Conservation (phyloP, 2,113 vertebrate genomes). For the Myiopsitta monachus region DNA sequence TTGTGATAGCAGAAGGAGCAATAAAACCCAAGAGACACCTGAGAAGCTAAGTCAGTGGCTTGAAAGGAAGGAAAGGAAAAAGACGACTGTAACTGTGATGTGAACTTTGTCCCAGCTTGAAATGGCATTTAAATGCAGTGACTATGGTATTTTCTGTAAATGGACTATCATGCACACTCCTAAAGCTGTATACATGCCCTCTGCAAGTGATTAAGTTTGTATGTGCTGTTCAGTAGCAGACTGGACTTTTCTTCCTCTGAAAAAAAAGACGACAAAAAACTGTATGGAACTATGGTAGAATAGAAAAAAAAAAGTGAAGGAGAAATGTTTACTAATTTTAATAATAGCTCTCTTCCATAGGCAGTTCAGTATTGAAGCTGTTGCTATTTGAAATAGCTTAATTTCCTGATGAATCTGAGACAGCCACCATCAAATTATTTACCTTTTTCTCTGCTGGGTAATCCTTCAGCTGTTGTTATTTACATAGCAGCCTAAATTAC, state of each 20-base stretch:
- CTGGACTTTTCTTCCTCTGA: neutral
- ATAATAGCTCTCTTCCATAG: neutral
- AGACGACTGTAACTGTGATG: neutral
- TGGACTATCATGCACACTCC: neutral
- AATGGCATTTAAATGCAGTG: neutral
- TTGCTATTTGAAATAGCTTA: neutral
- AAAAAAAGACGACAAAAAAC: neutral
- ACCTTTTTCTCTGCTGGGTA: neutral
- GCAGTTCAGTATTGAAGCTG: neutral
- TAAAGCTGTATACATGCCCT: neutral
- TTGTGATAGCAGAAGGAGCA: neutral
- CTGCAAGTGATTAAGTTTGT: neutral
- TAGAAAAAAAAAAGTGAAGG: neutral
- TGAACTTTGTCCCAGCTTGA: constrained; percentile 10
- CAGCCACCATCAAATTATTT: neutral
- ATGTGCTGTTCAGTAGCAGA: neutral
- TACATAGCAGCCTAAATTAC: neutral
- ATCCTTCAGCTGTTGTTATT: constrained; percentile 8
- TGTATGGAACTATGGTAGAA: neutral
- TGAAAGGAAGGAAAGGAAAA: neutral
- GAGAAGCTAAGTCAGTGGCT: neutral
- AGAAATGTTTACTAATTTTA: neutral
- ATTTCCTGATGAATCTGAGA: neutral
- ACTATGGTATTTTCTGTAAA: neutral
- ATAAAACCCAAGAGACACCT: neutral